Conservation (phyloP, 2,888 invertebrate genomes). For the Syritta pipiens region DNA sequence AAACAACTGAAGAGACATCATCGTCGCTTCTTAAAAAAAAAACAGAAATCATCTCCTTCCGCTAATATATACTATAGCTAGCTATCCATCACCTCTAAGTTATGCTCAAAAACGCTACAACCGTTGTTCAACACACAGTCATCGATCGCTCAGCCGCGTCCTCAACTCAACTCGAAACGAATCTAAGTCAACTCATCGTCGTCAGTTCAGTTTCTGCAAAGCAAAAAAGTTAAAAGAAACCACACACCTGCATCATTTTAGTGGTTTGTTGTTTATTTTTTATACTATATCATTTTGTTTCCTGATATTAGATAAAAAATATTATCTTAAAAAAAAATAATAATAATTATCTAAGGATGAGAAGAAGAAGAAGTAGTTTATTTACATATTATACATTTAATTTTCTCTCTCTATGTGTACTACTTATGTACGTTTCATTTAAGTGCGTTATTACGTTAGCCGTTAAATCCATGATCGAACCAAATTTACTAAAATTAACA, state of each 20-base stretch:
- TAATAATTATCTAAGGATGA: constrained; percentile 43
- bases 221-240: constrained; percentile 52
- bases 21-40: constrained; percentile 1
- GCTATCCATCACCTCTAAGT: constrained; percentile 64
- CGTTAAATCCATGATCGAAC: no score
- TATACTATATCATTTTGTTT: constrained; percentile 65
- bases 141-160: constrained; percentile 57
- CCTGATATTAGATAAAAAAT: constrained; percentile 61
- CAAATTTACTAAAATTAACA: constrained; percentile 12
- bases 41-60: constrained; percentile 43
- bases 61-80: constrained; percentile 65
- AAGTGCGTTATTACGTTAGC: not conserved
- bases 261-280: constrained; percentile 70
- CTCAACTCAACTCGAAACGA: constrained; percentile 54
- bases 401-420: constrained; percentile 27
- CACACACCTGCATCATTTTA: constrained; percentile 70
- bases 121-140: constrained; percentile 59
- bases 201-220: constrained; percentile 61
- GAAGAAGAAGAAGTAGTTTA: constrained; percentile 36
- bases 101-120: constrained; percentile 61
- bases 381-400: constrained; percentile 52
- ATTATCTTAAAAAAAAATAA: no score
- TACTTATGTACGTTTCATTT: constrained; percentile 23
- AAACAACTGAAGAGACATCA: constrained; percentile 28
- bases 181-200: constrained; percentile 54